phyloP scores from a whole-genome alignment of 1,140 invertebrate species.

The Oryzaephilus surinamensis region DNA sequence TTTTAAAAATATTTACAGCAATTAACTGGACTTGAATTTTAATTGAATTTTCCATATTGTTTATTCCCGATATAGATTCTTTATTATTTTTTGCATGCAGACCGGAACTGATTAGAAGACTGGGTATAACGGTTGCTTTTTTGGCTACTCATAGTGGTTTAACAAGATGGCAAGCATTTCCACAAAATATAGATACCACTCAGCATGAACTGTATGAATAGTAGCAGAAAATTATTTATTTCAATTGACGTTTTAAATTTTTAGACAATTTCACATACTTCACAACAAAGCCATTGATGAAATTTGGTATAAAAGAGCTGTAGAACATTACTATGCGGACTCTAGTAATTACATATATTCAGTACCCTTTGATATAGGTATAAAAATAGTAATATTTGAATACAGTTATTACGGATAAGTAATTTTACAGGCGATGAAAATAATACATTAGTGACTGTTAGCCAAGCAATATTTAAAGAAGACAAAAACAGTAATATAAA shows the following conservation, averaged over 20 bases:
- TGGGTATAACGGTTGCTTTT: constrained; percentile 75
- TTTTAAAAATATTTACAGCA: too few relatives aligned
- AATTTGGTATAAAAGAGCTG: constrained; percentile 85
- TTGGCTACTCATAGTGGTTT: constrained; percentile 82
- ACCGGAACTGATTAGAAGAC: constrained; percentile 66
- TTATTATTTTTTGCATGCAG: constrained; percentile 28
- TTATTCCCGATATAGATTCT: background rate
- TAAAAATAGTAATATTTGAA: too few relatives aligned
- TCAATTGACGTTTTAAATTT: constrained; percentile 12
- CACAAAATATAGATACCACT: constrained; percentile 34
- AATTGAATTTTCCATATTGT: background rate
- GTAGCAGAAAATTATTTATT: background rate
- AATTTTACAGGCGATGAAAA: constrained; percentile 47
- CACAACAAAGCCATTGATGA: constrained; percentile 79
- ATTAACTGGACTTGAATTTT: background rate
- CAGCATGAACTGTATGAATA: constrained; percentile 23
- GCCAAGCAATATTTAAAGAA: constrained; percentile 70
- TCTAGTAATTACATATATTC: constrained; percentile 79
- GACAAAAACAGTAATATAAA: constrained; percentile 49
- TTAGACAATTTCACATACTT: constrained; percentile 63
- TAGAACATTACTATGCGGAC: constrained; percentile 75
- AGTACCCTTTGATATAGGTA: constrained; percentile 61
- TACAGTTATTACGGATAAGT: too few relatives aligned
- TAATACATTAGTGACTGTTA: constrained; percentile 73
- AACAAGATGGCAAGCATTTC: constrained; percentile 75